Evolutionary conservation across 2,797 vertebrate genomes (phyloP).

Genomic region (Pogoniulus pusillus): DNA sequence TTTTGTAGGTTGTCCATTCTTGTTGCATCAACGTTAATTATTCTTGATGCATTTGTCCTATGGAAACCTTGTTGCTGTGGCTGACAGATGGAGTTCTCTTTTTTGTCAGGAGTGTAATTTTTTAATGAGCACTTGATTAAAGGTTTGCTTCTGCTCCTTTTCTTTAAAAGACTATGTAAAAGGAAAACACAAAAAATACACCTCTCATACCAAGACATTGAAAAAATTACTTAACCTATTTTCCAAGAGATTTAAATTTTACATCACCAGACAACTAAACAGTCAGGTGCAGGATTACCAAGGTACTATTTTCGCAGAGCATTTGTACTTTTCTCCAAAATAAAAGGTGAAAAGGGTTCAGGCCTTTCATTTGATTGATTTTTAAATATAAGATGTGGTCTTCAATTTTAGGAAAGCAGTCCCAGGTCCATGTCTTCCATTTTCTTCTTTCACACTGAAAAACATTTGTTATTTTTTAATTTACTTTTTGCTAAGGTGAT

Average conservation of each 20-base stretch:
- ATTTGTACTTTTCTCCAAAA: background rate
- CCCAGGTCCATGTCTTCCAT: background rate
- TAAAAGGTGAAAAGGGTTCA: background rate
- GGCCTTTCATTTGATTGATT: background rate
- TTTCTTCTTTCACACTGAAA: background rate
- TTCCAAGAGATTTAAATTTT: slow-evolving; percentile 13
- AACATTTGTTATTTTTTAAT: background rate
- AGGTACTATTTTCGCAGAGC: background rate
- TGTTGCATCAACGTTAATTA: slow-evolving; percentile 53
- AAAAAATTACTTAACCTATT: background rate
- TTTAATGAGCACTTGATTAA: slow-evolving; percentile 49
- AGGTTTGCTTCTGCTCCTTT: slow-evolving; percentile 11
- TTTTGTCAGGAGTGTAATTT: slow-evolving; percentile 39
- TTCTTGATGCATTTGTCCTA: slow-evolving; percentile 45
- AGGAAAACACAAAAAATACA: background rate
- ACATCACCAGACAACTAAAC: background rate
- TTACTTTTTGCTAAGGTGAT: background rate
- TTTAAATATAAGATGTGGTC: background rate
- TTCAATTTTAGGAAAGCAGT: background rate
- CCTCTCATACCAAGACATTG: background rate
- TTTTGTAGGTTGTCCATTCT: slow-evolving; percentile 44
- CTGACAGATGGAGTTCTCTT: slow-evolving; percentile 47
- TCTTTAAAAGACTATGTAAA: slow-evolving; percentile 29
- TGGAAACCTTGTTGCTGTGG: slow-evolving; percentile 39
- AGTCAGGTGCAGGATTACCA: background rate